Conservation (phyloP, 2,888 invertebrate species). For the Uropetala carovei region DNA sequence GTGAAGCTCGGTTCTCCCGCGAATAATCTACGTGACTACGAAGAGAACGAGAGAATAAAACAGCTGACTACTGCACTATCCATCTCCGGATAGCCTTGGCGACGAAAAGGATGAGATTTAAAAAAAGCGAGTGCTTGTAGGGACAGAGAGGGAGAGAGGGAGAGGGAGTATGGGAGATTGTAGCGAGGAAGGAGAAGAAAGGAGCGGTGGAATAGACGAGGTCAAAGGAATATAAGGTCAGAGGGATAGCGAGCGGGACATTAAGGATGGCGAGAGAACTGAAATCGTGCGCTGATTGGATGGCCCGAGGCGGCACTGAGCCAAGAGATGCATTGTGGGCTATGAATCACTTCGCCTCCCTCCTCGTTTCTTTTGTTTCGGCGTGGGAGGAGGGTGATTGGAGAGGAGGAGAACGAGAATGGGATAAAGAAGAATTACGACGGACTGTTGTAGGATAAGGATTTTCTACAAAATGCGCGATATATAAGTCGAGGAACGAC, state of each 20-base stretch:
- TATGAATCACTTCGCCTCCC: conserved; percentile 49
- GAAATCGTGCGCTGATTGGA: conserved; percentile 60
- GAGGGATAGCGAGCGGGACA: conserved; percentile 42
- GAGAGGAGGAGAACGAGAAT: background rate
- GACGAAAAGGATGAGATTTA: conserved; percentile 27
- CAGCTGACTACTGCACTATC: background rate
- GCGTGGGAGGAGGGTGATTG: background rate
- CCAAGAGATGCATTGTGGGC: conserved; percentile 61
- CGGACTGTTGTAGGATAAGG: background rate
- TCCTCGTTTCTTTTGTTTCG: background rate
- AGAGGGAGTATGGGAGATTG: no score
- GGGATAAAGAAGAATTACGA: background rate
- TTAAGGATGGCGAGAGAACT: conserved; percentile 49
- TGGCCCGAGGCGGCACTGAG: conserved; percentile 45
- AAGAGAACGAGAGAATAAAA: background rate
- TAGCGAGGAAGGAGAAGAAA: background rate
- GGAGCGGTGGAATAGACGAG: background rate
- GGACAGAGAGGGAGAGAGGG: background rate
- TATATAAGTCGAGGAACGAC: no score
- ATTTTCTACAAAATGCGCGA: no score
- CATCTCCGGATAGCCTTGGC: background rate
- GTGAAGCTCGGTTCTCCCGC: background rate
- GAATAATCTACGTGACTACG: background rate
- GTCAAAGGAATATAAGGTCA: conserved; percentile 57
- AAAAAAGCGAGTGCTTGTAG: conserved; percentile 21